These are phyloP conservation scores for Bos javanicus DNA, from an alignment of 2,113 vertebrate genomes.

Conservation along the genomic window DNA sequence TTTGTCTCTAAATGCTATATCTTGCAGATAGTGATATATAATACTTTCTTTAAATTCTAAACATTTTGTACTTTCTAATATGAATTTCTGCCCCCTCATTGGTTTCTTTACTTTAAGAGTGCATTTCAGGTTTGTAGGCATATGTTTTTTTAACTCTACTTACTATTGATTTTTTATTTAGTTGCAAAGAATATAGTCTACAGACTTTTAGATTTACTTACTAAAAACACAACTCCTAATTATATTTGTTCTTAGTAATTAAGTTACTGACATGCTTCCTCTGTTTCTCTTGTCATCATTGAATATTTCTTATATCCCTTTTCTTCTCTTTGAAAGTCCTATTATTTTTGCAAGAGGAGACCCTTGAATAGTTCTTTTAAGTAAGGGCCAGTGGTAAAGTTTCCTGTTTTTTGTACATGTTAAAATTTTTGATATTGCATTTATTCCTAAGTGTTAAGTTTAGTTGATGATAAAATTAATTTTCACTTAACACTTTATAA, in stretches of 20 bases:
- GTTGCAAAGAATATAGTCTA: neutral
- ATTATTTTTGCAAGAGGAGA: neutral
- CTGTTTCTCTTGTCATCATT: neutral
- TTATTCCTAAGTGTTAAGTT: neutral
- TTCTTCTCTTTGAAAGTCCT: neutral
- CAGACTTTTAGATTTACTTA: neutral
- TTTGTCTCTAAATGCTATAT: neutral
- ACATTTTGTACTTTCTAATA: neutral
- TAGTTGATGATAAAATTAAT: conserved; percentile 1
- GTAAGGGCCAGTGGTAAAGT: neutral
- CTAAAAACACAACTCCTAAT: neutral
- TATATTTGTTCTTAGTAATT: neutral
- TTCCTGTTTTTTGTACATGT: neutral
- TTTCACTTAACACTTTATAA: neutral
- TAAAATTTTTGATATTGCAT: neutral
- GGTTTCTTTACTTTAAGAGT: neutral
- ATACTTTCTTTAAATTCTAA: neutral
- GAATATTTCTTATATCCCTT: neutral
- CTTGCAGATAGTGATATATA: neutral
- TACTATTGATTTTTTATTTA: neutral
- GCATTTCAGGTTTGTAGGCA: neutral
- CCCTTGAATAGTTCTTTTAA: neutral
- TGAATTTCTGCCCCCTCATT: neutral
- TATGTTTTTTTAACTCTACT: neutral
- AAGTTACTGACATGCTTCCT: neutral